These are phyloP conservation scores for Cottus gobio DNA, from an alignment of 2,113 vertebrate species.

Conservation along the genomic window DNA sequence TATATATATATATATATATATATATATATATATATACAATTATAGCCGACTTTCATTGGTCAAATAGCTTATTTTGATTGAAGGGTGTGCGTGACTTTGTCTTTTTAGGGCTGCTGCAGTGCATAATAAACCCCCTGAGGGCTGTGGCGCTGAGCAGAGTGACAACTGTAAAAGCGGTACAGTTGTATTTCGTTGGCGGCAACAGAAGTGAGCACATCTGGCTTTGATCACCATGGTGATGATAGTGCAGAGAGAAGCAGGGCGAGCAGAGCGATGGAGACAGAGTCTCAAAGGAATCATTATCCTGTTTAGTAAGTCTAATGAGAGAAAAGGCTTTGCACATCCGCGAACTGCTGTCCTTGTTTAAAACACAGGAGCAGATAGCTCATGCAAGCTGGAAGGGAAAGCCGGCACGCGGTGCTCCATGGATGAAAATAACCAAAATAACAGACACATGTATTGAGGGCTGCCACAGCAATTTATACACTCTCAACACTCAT, in stretches of 20 bases:
- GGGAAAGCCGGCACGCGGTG: conserved; percentile 1
- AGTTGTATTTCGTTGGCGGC: conserved; percentile 64
- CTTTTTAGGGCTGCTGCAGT: conserved; percentile 27
- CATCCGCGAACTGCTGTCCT: conserved; percentile 65
- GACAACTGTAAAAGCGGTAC: conserved; percentile 68
- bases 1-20: not conserved
- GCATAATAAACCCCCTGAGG: conserved; percentile 49
- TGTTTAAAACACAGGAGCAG: conserved; percentile 43
- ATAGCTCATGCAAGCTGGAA: not conserved
- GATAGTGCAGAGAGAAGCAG: conserved; percentile 73
- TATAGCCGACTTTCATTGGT: conserved; percentile 1
- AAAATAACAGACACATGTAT: not conserved
- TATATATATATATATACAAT: not conserved
- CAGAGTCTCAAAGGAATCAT: conserved; percentile 77
- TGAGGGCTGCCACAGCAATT: conserved; percentile 10
- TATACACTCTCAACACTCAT: conserved; percentile 30
- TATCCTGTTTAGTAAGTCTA: conserved; percentile 83
- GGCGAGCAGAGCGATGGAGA: conserved; percentile 65
- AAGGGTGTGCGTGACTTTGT: conserved; percentile 1
- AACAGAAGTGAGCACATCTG: conserved; percentile 75
- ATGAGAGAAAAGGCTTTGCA: conserved; percentile 80
- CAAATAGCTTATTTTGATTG: conserved; percentile 1
- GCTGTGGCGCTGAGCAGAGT: conserved; percentile 49
- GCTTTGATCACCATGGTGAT: conserved; percentile 82
- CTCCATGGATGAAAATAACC: conserved; percentile 32